A percentile compares a stretch with the other conserved stretches of the same genome.
Evolutionary conservation across 2,797 vertebrate species (phyloP).

Genomic region (Intellagama lesueurii): DNA sequence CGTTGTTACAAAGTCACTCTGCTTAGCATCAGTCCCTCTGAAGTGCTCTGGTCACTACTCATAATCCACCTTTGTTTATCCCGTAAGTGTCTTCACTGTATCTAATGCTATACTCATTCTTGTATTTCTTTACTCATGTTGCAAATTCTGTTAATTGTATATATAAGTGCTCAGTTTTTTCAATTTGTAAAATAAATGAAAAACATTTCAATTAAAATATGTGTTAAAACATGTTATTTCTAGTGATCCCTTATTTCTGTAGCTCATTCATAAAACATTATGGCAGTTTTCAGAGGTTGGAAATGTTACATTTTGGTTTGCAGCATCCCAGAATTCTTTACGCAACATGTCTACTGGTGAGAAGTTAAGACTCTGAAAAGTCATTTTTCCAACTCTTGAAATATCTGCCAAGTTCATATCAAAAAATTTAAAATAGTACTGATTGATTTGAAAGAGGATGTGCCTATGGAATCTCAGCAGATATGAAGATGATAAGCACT

Average conservation of each 20-base stretch:
- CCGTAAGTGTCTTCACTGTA: background rate
- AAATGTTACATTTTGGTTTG: too few species aligned
- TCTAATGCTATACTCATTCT: background rate
- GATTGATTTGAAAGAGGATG: background rate
- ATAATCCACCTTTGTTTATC: background rate
- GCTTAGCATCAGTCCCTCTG: background rate
- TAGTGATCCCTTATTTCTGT: background rate
- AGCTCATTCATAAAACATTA: background rate
- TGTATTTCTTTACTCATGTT: conserved; percentile 7
- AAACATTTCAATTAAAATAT: background rate
- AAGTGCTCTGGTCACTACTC: background rate
- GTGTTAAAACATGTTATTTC: background rate
- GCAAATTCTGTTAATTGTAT: background rate
- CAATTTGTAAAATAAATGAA: background rate
- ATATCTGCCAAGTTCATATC: background rate
- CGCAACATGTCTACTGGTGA: too few species aligned
- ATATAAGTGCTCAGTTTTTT: background rate
- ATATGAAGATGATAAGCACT: background rate
- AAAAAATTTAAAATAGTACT: background rate
- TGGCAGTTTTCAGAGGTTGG: too few species aligned
- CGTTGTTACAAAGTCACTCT: background rate
- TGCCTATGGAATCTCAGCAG: background rate
- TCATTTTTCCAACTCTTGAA: too few species aligned
- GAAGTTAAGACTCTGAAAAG: too few species aligned
- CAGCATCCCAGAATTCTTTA: too few species aligned